phyloP scores from a whole-genome alignment of 2,113 vertebrate genomes.

The Tylochromis polylepis region DNA sequence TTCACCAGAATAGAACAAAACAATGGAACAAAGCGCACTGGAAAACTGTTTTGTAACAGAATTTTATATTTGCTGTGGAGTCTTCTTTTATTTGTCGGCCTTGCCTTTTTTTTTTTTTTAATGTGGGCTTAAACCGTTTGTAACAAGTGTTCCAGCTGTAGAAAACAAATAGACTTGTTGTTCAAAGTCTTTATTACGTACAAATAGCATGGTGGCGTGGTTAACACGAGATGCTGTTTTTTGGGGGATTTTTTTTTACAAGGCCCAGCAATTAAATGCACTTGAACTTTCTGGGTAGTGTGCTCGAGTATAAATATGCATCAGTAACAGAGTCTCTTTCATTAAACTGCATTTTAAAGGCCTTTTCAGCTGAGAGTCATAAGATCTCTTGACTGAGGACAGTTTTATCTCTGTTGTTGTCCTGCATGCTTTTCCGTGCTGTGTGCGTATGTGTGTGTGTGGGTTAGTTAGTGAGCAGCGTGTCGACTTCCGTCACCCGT shows the following conservation, averaged over 20 bases:
- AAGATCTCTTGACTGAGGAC: neutral
- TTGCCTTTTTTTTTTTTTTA: neutral
- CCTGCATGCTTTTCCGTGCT: constrained; percentile 45
- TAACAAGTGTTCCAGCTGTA: neutral
- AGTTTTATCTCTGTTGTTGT: constrained; percentile 6
- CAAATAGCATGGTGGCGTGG: neutral
- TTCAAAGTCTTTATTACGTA: neutral
- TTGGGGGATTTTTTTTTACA: neutral
- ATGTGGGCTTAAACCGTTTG: neutral
- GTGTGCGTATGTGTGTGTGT: constrained; percentile 1
- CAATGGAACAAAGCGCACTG: neutral
- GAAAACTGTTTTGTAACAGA: neutral
- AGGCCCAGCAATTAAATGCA: constrained; percentile 21
- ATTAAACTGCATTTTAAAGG: neutral
- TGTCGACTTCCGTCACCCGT: neutral
- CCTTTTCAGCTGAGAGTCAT: constrained; percentile 23
- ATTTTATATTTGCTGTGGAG: neutral
- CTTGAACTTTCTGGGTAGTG: neutral
- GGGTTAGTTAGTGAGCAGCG: neutral
- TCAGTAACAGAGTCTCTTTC: neutral
- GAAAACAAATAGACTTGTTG: neutral
- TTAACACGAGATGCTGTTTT: neutral
- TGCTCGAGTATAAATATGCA: neutral
- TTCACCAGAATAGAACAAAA: constrained; percentile 17
- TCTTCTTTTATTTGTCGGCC: neutral